These are phyloP conservation scores for Myotis davidii DNA, from an alignment of 2,113 vertebrate genomes.

Conservation along the genomic window DNA sequence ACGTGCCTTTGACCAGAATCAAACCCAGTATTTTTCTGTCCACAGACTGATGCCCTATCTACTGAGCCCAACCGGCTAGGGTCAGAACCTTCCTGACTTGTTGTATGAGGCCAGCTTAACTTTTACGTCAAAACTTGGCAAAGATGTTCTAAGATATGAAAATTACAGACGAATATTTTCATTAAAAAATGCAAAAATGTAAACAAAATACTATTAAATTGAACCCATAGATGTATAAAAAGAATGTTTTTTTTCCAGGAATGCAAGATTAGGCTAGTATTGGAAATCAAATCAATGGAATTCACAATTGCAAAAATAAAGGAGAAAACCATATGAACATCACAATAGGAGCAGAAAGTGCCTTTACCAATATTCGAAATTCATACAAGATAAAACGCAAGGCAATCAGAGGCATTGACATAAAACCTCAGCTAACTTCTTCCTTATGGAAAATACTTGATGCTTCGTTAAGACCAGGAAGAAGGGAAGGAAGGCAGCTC, in stretches of 20 bases:
- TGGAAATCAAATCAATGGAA: background rate
- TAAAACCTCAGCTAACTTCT: rapidly evolving
- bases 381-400: background rate
- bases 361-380: background rate
- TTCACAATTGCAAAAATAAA: background rate
- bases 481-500: no score
- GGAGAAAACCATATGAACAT: background rate
- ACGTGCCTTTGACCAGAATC: no score
- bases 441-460: rapidly evolving
- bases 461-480: background rate
- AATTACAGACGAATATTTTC: background rate
- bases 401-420: background rate
- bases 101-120: background rate
- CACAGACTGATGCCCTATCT: no score
- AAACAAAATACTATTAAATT: background rate
- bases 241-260: background rate
- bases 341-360: background rate
- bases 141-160: background rate
- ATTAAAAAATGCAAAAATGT: background rate
- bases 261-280: background rate
- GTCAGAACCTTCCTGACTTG: background rate
- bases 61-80: no score
- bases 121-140: background rate
- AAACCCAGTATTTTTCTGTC: no score
- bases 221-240: background rate